Conservation (phyloP, 2,797 vertebrate species). For the Peromyscus aztecus region DNA sequence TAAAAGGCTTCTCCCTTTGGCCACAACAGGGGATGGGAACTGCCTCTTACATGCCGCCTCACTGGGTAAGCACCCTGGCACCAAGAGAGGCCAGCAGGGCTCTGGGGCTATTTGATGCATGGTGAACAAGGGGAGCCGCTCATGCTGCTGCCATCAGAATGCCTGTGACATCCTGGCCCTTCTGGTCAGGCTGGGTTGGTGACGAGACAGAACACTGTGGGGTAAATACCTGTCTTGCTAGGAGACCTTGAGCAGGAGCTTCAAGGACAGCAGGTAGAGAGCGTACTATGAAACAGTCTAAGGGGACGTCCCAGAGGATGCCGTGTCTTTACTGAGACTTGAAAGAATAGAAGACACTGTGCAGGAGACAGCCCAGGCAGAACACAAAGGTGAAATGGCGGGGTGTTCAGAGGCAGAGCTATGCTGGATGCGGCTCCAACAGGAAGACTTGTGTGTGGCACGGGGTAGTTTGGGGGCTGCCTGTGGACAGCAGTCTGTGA, state of each 20-base stretch:
- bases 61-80: conserved; percentile 90
- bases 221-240: not conserved
- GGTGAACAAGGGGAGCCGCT: not conserved
- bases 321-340: conserved; percentile 22
- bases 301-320: not conserved
- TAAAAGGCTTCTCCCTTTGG: conserved; percentile 97
- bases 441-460: not conserved
- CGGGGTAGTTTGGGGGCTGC: not conserved
- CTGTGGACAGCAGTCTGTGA: not conserved
- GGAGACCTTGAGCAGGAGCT: not conserved
- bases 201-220: not conserved
- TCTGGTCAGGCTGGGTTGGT: not conserved
- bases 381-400: not conserved
- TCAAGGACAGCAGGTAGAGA: not conserved
- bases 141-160: not conserved
- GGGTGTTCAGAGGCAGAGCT: not conserved
- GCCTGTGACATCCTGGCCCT: not conserved
- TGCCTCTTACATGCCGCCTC: conserved; percentile 98
- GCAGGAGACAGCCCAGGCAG: not conserved
- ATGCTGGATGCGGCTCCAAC: not conserved
- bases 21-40: conserved; percentile 98
- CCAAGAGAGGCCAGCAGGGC: not conserved
- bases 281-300: not conserved
- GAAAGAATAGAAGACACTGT: not conserved
- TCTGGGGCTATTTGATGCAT: not conserved